phyloP scores from a whole-genome alignment of 2,113 vertebrate species.

The Potamarius usumacintae region DNA sequence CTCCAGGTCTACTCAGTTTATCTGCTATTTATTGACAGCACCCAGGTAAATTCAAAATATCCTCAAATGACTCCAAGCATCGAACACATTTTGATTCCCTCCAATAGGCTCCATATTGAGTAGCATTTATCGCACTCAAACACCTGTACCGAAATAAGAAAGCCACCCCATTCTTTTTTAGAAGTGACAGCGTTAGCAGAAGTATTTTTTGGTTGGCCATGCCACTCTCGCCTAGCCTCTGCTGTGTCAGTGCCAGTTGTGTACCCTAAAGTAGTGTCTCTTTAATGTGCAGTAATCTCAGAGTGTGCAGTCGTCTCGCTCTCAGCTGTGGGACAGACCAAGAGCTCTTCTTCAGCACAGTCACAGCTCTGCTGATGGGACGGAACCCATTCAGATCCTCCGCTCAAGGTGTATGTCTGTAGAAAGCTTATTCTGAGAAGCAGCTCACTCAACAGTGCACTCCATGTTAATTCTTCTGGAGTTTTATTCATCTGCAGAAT shows the following conservation, averaged over 20 bases:
- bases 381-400: slow-evolving; percentile 31
- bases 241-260: slow-evolving; percentile 35
- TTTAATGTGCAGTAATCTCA: slow-evolving; percentile 51
- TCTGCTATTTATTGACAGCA: slow-evolving; percentile 41
- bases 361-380: slow-evolving; percentile 17
- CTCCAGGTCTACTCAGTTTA: slow-evolving; percentile 41
- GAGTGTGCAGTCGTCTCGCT: slow-evolving; percentile 25
- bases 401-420: slow-evolving; percentile 5
- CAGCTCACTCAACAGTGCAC: slow-evolving; percentile 20
- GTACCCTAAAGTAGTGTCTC: slow-evolving; percentile 45
- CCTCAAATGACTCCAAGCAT: slow-evolving; percentile 32
- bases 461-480: slow-evolving; percentile 24
- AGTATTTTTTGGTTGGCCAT: slow-evolving; percentile 40
- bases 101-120: slow-evolving; percentile 42
- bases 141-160: slow-evolving; percentile 53
- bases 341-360: slow-evolving; percentile 32
- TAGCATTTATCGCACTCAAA: slow-evolving; percentile 56
- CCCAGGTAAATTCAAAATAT: slow-evolving; percentile 30
- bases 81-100: slow-evolving; percentile 27
- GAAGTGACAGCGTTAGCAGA: slow-evolving; percentile 48
- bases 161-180: slow-evolving; percentile 41
- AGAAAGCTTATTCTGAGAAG: slow-evolving; percentile 27
- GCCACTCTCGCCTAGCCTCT: slow-evolving; percentile 36
- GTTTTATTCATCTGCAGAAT: slow-evolving; percentile 32
- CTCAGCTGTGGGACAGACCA: slow-evolving; percentile 33